phyloP scores from a whole-genome alignment of 2,888 invertebrate genomes.

The Xestia c-nigrum region DNA sequence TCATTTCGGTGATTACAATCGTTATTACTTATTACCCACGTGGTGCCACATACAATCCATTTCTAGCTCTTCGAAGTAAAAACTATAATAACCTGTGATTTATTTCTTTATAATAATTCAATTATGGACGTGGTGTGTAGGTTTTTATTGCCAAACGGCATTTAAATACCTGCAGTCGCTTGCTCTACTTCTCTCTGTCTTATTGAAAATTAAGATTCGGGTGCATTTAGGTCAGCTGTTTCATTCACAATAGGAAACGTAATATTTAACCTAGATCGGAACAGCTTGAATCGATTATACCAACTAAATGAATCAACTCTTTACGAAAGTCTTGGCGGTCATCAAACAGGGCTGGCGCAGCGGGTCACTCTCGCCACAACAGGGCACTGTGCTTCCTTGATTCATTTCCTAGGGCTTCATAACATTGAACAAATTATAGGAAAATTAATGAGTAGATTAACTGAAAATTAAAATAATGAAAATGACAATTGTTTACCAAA shows the following conservation, averaged over 20 bases:
- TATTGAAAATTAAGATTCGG: background rate
- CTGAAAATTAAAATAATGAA: background rate
- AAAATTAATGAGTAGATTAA: background rate
- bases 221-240: background rate
- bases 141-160: background rate
- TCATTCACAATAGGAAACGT: background rate
- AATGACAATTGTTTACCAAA: background rate
- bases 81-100: slow-evolving; percentile 27
- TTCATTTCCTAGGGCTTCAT: background rate
- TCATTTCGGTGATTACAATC: slow-evolving; percentile 81
- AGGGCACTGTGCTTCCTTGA: background rate
- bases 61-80: slow-evolving; percentile 18
- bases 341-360: background rate
- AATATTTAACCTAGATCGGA: background rate
- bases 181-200: background rate
- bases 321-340: background rate
- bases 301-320: slow-evolving; percentile 6
- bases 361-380: background rate
- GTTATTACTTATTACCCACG: slow-evolving; percentile 72
- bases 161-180: background rate
- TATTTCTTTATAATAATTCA: slow-evolving; percentile 38
- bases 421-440: background rate
- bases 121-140: slow-evolving; percentile 8
- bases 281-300: background rate
- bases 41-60: slow-evolving; percentile 28